These are phyloP conservation scores for Eurytemora carolleeae DNA, from an alignment of 1,140 invertebrate genomes.

Conservation along the genomic window DNA sequence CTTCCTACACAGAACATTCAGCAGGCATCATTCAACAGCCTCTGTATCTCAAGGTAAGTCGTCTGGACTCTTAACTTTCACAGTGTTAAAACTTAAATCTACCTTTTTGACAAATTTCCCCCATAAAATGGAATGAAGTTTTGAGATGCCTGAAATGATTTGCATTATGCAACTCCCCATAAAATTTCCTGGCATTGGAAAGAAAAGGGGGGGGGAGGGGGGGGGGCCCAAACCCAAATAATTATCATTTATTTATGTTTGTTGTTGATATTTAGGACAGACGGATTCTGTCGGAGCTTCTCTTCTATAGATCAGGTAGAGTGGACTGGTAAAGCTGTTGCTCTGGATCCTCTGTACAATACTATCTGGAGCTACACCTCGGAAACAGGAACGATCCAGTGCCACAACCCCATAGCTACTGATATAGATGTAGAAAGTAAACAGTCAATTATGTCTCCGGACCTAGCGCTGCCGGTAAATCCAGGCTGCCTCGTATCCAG, in stretches of 20 bases:
- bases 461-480: constrained; percentile 53
- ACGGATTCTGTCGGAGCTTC: constrained; percentile 62
- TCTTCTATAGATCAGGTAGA: constrained; percentile 52
- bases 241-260: too few species aligned
- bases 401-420: constrained; percentile 23
- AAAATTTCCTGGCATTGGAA: too few species aligned
- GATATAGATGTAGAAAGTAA: neutral
- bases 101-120: too few species aligned
- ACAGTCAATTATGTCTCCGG: constrained; percentile 42
- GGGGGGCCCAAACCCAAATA: too few species aligned
- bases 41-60: constrained; percentile 25
- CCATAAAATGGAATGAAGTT: too few species aligned
- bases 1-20: constrained; percentile 27
- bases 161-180: too few species aligned
- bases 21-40: constrained; percentile 46
- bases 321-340: constrained; percentile 48
- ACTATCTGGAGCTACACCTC: constrained; percentile 25
- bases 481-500: constrained; percentile 45
- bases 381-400: constrained; percentile 40
- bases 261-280: constrained; percentile 59
- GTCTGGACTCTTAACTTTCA: too few species aligned
- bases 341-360: constrained; percentile 54
- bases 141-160: too few species aligned
- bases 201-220: too few species aligned
- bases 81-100: too few species aligned